Base-by-base conservation (phyloP, 35 echinoderm and acorn worm species). In the Heliocidaris erythrogramma region DNA sequence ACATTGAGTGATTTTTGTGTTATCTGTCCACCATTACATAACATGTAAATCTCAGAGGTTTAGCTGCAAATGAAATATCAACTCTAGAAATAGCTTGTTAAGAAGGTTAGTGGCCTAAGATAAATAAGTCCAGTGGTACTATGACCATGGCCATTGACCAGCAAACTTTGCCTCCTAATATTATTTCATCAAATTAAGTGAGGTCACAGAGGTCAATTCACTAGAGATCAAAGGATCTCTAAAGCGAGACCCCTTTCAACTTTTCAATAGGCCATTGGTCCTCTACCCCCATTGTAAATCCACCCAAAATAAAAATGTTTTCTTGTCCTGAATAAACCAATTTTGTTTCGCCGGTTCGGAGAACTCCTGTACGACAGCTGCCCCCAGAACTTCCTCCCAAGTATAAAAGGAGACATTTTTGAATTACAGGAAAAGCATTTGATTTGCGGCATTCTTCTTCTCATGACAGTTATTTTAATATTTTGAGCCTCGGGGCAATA, bases 111-210 rank as follows among this genome's bases (percentile, higher is more conserved):
- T n/a, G 21, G 65, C 65, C 65, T n/a, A 24, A 21, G 18, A 21
- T 27, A 7, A 78, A 21, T 27, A 7, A 78, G 65, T 78, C 65
- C 65, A 78, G 65, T 78, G 2, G 4, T 18, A 69, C 27, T 69
- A 24, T 78, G 65, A 78, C 65, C 65, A 78, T 78, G 65, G 21
- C 21, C 65, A 78, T 78, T 78, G 65, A 78, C 65, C 65, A 78
- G 65, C 27, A 21, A 78, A 78, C 65, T 24, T 69, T 69, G 61
- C 61, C 61, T 78, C 65, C 65, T 78, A n/a, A n/a, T 27, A 78
- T 78, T 78, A 78, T 78, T 78, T 78, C 65, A 78, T 78, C 65
- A 78, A 78, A 78, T 78, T 78, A 78, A 78, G 27, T 78, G 21
- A 78, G 65, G 18, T 78, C 21, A 78, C 65, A n/a, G 27, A 78